Evolutionary conservation across 1,140 invertebrate genomes (phyloP), one percentile per base, ranked within the genome.

Genomic region (Tetramorium alpestre): DNA sequence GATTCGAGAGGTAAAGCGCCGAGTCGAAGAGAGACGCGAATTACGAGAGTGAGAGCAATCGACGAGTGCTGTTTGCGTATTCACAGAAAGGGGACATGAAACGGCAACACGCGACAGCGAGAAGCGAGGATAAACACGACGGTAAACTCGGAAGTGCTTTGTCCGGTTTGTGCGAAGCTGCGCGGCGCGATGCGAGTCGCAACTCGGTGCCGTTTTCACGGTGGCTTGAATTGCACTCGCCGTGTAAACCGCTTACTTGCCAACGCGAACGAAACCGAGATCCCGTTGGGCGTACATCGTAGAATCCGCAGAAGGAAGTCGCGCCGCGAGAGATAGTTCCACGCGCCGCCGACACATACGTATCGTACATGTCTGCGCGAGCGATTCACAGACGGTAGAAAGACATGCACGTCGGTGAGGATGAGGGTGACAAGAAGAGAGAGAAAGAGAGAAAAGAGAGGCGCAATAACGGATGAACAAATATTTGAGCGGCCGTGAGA

Each of bases 141-240:
- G 86, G 78, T 87, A 87, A 89, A 89, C 88, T 89, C 89, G 86
- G 88, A 85, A 90, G 62, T 75, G 85, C 89, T 90, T 90, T 90
- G 89, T 90, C 88, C 88, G 47, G 85, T 22, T 22, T 22, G 22
- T 16, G 56, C 25, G 56, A 11, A 56, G 78, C 75, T 22, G 38
- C 65, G 13, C 13, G 16, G 13, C n/a, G 58, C 58, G 60, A 28
- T n/a, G 72, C 33, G 18, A 38, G 54, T 62, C 60, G 82, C 75
- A 18, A 51, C 82, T 78, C 77, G 58, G 70, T 86, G 70, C 76
- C 88, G 88, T 90, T 90, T 90, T 90, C 88, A 85, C 73, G 88
- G 77, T 73, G 77, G 72, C 44, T 90, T 78, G 85, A 65, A 87
- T 85, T 47, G 64, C 77, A 58, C 70, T 90, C 89, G 77, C 69